phyloP scores from a whole-genome alignment of 2,888 invertebrate species.

The Stramonita haemastoma region DNA sequence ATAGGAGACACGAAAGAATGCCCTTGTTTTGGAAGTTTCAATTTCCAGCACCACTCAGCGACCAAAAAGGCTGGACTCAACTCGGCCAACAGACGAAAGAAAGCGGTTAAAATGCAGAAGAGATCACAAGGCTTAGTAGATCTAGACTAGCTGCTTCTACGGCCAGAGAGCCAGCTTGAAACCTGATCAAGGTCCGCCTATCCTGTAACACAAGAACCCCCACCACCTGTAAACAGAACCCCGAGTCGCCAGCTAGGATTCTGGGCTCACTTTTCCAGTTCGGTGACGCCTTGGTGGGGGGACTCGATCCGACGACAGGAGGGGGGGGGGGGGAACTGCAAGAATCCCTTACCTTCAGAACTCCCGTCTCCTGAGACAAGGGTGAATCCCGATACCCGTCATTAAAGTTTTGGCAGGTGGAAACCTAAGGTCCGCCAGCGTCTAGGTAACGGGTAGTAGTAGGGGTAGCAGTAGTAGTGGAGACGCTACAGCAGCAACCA shows the following conservation, averaged over 20 bases:
- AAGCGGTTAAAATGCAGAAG: too few relatives aligned
- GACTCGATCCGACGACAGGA: too few relatives aligned
- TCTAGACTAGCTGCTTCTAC: too few relatives aligned
- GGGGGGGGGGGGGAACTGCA: too few relatives aligned
- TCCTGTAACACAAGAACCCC: not conserved
- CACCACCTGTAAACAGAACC: constrained; percentile 15
- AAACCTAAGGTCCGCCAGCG: constrained; percentile 17
- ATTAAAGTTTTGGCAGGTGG: constrained; percentile 32
- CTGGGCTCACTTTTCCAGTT: not conserved
- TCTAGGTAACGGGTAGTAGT: constrained; percentile 39
- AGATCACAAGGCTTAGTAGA: too few relatives aligned
- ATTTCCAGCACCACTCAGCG: too few relatives aligned
- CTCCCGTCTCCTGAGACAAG: not conserved
- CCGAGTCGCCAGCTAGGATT: not conserved
- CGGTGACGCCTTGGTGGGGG: not conserved
- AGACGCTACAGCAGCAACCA: not conserved
- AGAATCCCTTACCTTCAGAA: not conserved
- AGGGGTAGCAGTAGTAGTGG: not conserved
- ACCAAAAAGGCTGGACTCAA: too few relatives aligned
- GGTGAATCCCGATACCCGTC: constrained; percentile 34
- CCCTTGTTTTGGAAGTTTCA: too few relatives aligned
- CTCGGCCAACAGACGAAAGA: too few relatives aligned
- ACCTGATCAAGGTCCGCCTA: not conserved
- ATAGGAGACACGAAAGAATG: too few relatives aligned
- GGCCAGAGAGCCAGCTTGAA: not conserved